Conservation (phyloP, 53 echinoderm and acorn worm species). For the Paracentrotus lividus region DNA sequence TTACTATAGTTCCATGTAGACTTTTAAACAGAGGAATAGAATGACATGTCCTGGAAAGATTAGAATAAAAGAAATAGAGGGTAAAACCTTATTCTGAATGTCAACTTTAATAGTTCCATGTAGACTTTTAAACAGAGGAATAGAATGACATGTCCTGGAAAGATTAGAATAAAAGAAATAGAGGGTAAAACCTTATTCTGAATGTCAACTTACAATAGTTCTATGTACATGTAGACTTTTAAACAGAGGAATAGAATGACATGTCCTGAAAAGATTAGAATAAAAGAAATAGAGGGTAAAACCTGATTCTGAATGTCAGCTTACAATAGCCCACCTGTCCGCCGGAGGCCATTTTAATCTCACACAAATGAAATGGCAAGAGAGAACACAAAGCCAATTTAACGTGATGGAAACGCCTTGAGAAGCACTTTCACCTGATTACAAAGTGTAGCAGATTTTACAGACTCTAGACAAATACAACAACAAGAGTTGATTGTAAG, state of each 20-base stretch:
- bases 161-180: not conserved
- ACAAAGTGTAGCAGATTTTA: not conserved
- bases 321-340: constrained; percentile 18
- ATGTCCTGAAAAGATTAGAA: not conserved
- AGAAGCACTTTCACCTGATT: not conserved
- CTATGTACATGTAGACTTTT: too few species aligned
- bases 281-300: not conserved
- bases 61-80: not conserved
- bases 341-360: not conserved
- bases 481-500: too few species aligned
- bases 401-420: not conserved
- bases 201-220: not conserved
- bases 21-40: too few species aligned
- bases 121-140: too few species aligned
- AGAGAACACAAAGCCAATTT: not conserved
- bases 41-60: too few species aligned
- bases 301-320: constrained; percentile 10
- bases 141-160: too few species aligned
- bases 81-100: not conserved
- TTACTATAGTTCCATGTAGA: too few species aligned
- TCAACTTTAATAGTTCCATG: too few species aligned
- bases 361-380: not conserved
- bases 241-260: not conserved
- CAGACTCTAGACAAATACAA: too few species aligned
- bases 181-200: not conserved